Evolutionary conservation across 2,797 vertebrate genomes (phyloP), one percentile per base, ranked within the genome.

Genomic region (Sarcophilus harrisii): DNA sequence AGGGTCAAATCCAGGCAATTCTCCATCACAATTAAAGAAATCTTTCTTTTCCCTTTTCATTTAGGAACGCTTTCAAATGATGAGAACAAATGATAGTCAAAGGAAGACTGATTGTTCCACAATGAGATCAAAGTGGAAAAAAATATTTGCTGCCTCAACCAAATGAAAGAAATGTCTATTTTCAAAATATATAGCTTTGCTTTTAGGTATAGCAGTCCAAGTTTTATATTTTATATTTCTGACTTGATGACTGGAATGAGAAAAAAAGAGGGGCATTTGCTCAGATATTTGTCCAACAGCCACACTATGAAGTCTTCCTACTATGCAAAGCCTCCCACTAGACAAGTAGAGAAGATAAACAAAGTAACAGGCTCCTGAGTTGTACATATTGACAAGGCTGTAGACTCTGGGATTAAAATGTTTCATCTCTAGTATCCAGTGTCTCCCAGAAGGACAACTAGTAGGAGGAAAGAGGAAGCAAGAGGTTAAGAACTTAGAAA

Each of bases 401-500:
- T 30, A 91, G 96, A 97, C 97, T 32, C 62, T 45, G 90, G 96
- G 97, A 98, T 98, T 98, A 98, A 97, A 98, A 98, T 93, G 97
- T 98, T 98, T 99, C 98, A 98, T 98, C 98, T 97, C 24, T 0
- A 91, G 97, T 98, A 99, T 99, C 98, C 98, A 98, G 58, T 99
- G 98, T 98, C 98, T 99, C 98, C 99, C 99, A 97, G 98, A 98
- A 98, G 98, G 98, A 98, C 57, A 0, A 97, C 97, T 95, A 98
- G 98, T 89, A 98, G 97, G 98, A 99, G 98, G 98, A 98, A 98
- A 96, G 94, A 98, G 98, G 98, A 99, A 99, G 96, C 94, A 96
- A 94, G 97, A 98, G 98, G 98, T 99, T 99, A 99, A 97, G 98
- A 99, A 99, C 98, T 98, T 98, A 94, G 97, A 81, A 97, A 98